Conservation (phyloP, 2,113 vertebrate species). For the Chlamydotis undulata region DNA sequence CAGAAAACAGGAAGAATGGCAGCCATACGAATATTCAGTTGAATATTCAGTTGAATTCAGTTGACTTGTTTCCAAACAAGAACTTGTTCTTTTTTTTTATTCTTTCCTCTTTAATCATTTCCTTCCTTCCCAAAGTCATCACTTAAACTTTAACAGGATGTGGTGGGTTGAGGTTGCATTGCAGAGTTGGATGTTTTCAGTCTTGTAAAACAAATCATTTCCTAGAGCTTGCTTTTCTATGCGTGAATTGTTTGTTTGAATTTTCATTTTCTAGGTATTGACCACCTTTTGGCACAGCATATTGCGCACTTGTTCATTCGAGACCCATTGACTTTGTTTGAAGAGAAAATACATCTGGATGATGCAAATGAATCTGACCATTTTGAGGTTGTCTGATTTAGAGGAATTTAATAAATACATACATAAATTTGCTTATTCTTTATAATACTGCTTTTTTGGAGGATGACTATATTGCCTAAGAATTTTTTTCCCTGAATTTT, state of each 20-base stretch:
- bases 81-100: background rate
- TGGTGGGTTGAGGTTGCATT: conserved; percentile 43
- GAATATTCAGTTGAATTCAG: background rate
- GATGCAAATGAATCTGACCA: conserved; percentile 98
- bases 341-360: conserved; percentile 95
- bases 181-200: conserved; percentile 10
- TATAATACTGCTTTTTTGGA: background rate
- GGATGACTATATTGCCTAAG: background rate
- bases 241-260: conserved; percentile 21
- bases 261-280: conserved; percentile 85
- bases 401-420: background rate
- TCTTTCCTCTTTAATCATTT: background rate
- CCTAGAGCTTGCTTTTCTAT: background rate
- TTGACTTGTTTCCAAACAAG: background rate
- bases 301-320: conserved; percentile 98
- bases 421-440: background rate
- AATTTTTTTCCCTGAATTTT: background rate
- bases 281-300: conserved; percentile 95
- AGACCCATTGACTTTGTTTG: conserved; percentile 91
- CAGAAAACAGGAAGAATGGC: background rate
- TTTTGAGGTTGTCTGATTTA: conserved; percentile 85
- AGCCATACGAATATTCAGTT: background rate
- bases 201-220: background rate
- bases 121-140: conserved; percentile 17
- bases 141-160: conserved; percentile 23